Base-by-base conservation (phyloP, 1,140 invertebrate genomes). In the Myzus persicae region DNA sequence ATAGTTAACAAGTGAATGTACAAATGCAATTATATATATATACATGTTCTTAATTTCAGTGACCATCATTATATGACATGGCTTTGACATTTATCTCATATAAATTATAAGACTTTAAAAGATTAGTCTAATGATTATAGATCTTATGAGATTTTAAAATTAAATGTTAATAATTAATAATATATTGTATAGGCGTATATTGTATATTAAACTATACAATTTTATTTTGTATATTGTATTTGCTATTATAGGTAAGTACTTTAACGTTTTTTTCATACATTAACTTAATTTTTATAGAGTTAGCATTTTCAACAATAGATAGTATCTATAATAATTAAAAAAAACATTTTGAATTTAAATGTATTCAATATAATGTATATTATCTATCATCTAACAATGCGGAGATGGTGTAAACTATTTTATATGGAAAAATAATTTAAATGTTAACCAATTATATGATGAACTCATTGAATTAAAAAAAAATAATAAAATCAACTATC, bases 1-100 rank as follows among this genome's bases (percentile, higher is more conserved):
- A 36, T 89, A 89, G 31, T 48, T 87, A 89, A 89, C 87, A 51
- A 89, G 46, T 89, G 87, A 89, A 36, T 89, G 24, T 44, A 38
- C 42, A 89, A 89, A 89, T 48, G 18, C 48, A 51, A 51, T 48
- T n/a, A 48, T 9, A 48, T 14, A 0, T 48, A 88, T 48, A 36
- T 46, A 87, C 42, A 87, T 38, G 42, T 87, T 87, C 31, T 87
- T n/a, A 46, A 46, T 46, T 87, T 46, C 26, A 87, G 22, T 36
- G 85, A 87, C 44, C 42, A 87, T 87, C n/a, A 87, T 87, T n/a
- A 11, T 87, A 87, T 85, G 24, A 44, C 26, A 85, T 31, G 31
- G 26, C 26, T 26, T 85, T 42, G 31, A 46, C 42, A 24, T 46
- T 46, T n/a, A 44, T 87, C 42, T 87, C 36, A 46, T 44, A 87